Conservation (phyloP, 2,797 vertebrate genomes). For the Poecilia wingei region DNA sequence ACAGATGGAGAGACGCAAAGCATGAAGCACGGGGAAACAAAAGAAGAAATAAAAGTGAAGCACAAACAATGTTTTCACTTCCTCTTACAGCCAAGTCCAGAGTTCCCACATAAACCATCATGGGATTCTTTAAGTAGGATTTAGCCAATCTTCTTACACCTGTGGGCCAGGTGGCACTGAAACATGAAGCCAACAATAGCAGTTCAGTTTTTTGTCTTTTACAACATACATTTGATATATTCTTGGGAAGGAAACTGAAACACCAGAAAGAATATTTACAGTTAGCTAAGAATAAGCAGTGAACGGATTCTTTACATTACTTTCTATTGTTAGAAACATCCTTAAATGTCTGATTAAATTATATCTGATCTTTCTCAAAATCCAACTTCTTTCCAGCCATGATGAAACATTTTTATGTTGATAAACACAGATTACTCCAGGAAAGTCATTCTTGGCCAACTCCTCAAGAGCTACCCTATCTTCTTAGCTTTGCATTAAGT, state of each 20-base stretch:
- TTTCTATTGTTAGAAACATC: background rate
- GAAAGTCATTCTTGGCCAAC: background rate
- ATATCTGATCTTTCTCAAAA: background rate
- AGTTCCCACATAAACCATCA: conserved; percentile 96
- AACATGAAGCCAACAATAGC: background rate
- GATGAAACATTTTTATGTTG: background rate
- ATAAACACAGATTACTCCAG: background rate
- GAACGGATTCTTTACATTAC: background rate
- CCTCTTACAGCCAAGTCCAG: conserved; percentile 92
- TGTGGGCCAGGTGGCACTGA: conserved; percentile 94
- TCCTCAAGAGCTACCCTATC: background rate
- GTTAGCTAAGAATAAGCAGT: background rate
- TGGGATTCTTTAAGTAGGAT: conserved; percentile 93
- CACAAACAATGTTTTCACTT: background rate
- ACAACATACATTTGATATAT: background rate
- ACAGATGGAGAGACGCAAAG: conserved; percentile 23
- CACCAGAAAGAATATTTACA: background rate
- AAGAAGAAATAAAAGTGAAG: background rate
- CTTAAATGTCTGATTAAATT: background rate
- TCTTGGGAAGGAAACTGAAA: background rate
- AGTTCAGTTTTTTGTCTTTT: background rate
- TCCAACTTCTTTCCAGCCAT: background rate
- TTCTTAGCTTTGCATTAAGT: background rate
- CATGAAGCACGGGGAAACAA: background rate
- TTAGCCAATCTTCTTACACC: conserved; percentile 90